Evolutionary conservation across 1,140 invertebrate species (phyloP).

Genomic region (Micrasema minimum): DNA sequence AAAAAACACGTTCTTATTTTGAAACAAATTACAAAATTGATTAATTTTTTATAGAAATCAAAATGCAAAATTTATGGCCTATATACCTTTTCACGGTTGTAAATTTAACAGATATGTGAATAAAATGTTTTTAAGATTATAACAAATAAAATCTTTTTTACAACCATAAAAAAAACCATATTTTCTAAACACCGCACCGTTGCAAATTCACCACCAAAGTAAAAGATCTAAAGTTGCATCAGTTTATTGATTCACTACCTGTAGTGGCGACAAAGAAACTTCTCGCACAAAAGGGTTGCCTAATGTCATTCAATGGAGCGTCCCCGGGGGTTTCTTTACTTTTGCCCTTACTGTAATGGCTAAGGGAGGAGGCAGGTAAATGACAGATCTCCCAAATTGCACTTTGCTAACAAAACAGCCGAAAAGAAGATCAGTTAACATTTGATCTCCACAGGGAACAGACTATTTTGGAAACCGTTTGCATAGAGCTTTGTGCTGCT

Average conservation of each 20-base stretch:
- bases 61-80: no score
- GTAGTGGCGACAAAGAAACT: constrained; percentile 35
- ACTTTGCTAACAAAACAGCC: constrained; percentile 24
- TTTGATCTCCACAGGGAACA: constrained; percentile 16
- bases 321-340: constrained; percentile 15
- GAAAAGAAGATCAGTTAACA: constrained; percentile 31
- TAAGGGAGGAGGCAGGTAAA: constrained; percentile 19
- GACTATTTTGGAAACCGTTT: not conserved
- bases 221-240: constrained; percentile 40
- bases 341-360: constrained; percentile 3
- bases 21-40: no score
- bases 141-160: no score
- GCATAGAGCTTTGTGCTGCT: no score
- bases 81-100: no score
- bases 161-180: no score
- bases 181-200: constrained; percentile 8
- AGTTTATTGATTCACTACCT: constrained; percentile 37
- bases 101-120: no score
- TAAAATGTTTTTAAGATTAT: no score
- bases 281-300: constrained; percentile 20
- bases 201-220: not conserved
- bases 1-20: no score
- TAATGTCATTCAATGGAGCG: not conserved
- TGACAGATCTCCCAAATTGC: constrained; percentile 33
- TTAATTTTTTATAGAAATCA: no score